phyloP scores from a whole-genome alignment of 2,888 invertebrate genomes.

The Hedya salicella region DNA sequence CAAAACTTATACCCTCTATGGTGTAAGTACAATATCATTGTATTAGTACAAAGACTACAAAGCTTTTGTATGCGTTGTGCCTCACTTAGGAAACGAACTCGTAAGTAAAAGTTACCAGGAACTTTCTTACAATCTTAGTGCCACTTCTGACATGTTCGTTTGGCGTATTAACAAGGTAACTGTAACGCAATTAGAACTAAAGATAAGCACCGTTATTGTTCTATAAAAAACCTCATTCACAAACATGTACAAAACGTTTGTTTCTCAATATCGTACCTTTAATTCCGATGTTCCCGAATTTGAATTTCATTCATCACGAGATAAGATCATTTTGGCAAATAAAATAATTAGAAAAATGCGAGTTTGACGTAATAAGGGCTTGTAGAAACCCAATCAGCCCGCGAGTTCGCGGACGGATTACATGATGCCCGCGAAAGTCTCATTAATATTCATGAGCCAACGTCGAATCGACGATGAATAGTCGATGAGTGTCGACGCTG shows the following conservation, averaged over 20 bases:
- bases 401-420: slow-evolving; percentile 65
- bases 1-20: too few species aligned
- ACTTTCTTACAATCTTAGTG: too few species aligned
- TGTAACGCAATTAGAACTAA: too few species aligned
- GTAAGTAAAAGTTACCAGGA: too few species aligned
- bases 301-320: neutral
- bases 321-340: neutral
- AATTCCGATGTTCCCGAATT: neutral
- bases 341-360: slow-evolving; percentile 16
- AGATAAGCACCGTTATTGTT: too few species aligned
- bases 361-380: slow-evolving; percentile 20
- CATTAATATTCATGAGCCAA: slow-evolving; percentile 76
- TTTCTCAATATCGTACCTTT: too few species aligned
- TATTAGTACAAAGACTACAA: too few species aligned
- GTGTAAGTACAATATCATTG: too few species aligned
- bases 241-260: neutral
- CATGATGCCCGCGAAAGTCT: slow-evolving; percentile 69
- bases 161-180: too few species aligned
- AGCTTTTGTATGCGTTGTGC: too few species aligned
- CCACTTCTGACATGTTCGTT: too few species aligned
- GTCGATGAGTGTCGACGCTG: slow-evolving; percentile 61
- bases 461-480: slow-evolving; percentile 68
- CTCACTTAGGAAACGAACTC: too few species aligned
- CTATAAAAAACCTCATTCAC: neutral
- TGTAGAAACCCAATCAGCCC: slow-evolving; percentile 57